Conservation (phyloP, 2,888 invertebrate species). For the Serripes groenlandicus region DNA sequence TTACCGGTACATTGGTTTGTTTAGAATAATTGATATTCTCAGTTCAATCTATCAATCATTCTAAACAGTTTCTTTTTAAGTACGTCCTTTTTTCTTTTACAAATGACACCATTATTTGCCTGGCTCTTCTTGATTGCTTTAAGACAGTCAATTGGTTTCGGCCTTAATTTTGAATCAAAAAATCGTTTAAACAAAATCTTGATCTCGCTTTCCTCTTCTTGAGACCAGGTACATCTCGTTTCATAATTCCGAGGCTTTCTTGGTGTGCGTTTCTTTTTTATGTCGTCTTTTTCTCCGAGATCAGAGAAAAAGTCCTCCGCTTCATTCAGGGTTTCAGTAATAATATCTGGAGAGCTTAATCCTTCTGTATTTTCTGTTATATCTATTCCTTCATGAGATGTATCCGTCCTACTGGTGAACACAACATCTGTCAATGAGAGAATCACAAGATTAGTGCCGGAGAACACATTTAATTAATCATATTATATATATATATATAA, state of each 20-base stretch:
- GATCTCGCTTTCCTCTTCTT: conserved; percentile 19
- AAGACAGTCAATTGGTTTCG: conserved; percentile 7
- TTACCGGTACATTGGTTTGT: too few relatives aligned
- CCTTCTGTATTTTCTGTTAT: not conserved
- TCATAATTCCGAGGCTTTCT: conserved; percentile 1
- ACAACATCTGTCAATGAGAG: too few relatives aligned
- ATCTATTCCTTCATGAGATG: not conserved
- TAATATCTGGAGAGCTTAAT: not conserved
- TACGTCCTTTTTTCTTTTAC: conserved; percentile 5
- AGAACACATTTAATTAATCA: too few relatives aligned
- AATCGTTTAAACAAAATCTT: conserved; percentile 13
- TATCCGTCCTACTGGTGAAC: too few relatives aligned
- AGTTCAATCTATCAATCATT: conserved; percentile 13
- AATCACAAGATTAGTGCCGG: too few relatives aligned
- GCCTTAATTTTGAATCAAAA: conserved; percentile 15
- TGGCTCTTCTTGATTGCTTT: conserved; percentile 13
- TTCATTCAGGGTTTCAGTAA: conserved; percentile 17
- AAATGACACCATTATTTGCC: not conserved
- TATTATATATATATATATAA: too few relatives aligned
- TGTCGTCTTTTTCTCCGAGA: not conserved
- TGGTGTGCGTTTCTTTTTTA: conserved; percentile 3
- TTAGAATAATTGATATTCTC: not conserved
- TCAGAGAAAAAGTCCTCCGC: conserved; percentile 18
- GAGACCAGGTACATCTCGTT: conserved; percentile 4
- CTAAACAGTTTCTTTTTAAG: conserved; percentile 25